Evolutionary conservation across 2,888 invertebrate species (phyloP).

Genomic region (Heliconius sara): DNA sequence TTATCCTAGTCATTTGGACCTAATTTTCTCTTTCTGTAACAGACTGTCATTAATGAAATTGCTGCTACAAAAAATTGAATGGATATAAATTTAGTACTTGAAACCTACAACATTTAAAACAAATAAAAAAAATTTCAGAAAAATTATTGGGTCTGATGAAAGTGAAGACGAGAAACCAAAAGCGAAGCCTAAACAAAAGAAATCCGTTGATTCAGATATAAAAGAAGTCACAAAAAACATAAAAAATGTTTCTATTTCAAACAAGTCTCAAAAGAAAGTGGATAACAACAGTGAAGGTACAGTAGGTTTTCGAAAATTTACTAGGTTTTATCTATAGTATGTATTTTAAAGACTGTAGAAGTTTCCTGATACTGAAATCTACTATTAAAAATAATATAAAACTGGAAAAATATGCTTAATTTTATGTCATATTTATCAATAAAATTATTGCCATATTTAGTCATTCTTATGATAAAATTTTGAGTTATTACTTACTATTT

Average conservation of each 20-base stretch:
- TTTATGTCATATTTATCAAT: no score
- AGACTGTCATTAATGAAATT: not conserved
- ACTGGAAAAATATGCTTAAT: no score
- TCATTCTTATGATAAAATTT: no score
- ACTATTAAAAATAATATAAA: no score
- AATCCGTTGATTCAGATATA: slow-evolving; percentile 78
- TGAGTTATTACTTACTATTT: no score
- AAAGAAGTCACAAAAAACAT: slow-evolving; percentile 83
- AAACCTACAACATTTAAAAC: not conserved
- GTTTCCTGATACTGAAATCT: no score
- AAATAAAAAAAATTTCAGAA: slow-evolving; percentile 53
- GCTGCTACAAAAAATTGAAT: not conserved
- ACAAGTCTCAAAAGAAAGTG: slow-evolving; percentile 80
- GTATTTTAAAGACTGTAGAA: not conserved
- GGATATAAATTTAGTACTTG: not conserved
- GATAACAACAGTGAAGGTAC: slow-evolving; percentile 71
- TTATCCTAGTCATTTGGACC: slow-evolving; percentile 55
- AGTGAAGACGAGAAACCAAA: slow-evolving; percentile 80
- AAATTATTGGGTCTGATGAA: slow-evolving; percentile 71
- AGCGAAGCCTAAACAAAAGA: slow-evolving; percentile 77
- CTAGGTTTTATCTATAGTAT: not conserved
- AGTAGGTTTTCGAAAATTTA: not conserved
- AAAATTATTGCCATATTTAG: no score
- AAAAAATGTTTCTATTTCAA: slow-evolving; percentile 84
- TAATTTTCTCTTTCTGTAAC: slow-evolving; percentile 26